Evolutionary conservation across 2,797 vertebrate genomes (phyloP).

Genomic region (Sebastes goodei): DNA sequence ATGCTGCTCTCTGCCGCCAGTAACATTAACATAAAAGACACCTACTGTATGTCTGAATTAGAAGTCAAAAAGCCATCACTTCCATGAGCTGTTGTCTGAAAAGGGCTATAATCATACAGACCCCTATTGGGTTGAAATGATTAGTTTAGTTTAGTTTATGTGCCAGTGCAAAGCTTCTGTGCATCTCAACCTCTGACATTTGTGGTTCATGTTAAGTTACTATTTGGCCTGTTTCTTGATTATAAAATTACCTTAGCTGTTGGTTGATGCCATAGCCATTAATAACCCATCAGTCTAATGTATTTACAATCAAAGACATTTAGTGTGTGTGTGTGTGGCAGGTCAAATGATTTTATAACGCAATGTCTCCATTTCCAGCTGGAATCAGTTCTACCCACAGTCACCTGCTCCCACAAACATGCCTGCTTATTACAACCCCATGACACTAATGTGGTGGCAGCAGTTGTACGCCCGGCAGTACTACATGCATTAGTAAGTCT

Average conservation of each 20-base stretch:
- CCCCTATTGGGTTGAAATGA: too few relatives aligned
- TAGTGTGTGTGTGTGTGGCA: too few relatives aligned
- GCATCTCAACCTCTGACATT: background rate
- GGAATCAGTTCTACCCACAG: conserved; percentile 80
- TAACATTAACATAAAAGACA: background rate
- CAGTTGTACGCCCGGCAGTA: conserved; percentile 93
- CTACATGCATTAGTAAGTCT: conserved; percentile 94
- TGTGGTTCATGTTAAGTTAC: background rate
- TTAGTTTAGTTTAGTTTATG: background rate
- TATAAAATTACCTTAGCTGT: background rate
- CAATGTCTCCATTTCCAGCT: conserved; percentile 71
- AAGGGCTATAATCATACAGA: accelerated
- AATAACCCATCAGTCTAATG: background rate
- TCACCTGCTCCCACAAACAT: conserved; percentile 74
- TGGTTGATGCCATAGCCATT: background rate
- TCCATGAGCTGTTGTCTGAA: too few relatives aligned
- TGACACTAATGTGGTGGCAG: conserved; percentile 95
- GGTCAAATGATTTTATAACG: background rate
- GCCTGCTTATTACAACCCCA: conserved; percentile 88
- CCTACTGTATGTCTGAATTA: background rate
- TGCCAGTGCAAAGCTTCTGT: background rate
- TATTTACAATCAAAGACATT: background rate
- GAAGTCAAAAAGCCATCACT: background rate
- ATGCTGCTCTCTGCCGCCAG: background rate
- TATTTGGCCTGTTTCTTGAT: background rate